phyloP scores from a whole-genome alignment of 2,113 vertebrate genomes.

The Paracanthobrama guichenoti region DNA sequence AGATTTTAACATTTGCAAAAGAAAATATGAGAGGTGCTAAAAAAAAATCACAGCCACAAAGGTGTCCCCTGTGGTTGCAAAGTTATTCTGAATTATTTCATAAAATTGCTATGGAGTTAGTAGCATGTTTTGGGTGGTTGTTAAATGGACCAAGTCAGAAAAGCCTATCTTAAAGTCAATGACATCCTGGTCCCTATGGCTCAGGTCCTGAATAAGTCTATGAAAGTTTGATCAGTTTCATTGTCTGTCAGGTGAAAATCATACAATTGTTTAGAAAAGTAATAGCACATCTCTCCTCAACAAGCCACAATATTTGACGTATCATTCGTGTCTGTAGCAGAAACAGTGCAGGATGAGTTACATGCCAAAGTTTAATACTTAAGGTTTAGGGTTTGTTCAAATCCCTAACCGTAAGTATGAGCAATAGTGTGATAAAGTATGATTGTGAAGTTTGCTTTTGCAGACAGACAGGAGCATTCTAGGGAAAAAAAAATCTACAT shows the following conservation, averaged over 20 bases:
- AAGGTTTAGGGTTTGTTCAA: neutral
- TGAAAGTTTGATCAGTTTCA: neutral
- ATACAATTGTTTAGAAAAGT: neutral
- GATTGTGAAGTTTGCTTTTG: slow-evolving; percentile 32
- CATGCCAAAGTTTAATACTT: neutral
- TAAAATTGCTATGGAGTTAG: neutral
- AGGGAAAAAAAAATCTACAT: neutral
- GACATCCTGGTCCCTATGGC: no score
- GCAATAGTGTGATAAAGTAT: neutral
- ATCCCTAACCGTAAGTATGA: neutral
- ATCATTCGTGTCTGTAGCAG: neutral
- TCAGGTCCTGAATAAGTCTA: neutral
- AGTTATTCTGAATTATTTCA: neutral
- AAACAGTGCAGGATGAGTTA: neutral
- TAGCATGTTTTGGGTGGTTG: neutral
- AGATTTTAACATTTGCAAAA: neutral
- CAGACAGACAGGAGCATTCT: slow-evolving; percentile 44
- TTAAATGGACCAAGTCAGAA: no score
- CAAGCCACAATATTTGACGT: neutral
- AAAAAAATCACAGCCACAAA: neutral
- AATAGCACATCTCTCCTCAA: slow-evolving; percentile 8
- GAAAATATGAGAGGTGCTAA: neutral
- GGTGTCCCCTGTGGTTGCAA: neutral
- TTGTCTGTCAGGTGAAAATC: neutral
- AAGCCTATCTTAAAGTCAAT: no score